These are phyloP conservation scores for Myripristis murdjan DNA, from an alignment of 2,797 vertebrate species.

Conservation along the genomic window DNA sequence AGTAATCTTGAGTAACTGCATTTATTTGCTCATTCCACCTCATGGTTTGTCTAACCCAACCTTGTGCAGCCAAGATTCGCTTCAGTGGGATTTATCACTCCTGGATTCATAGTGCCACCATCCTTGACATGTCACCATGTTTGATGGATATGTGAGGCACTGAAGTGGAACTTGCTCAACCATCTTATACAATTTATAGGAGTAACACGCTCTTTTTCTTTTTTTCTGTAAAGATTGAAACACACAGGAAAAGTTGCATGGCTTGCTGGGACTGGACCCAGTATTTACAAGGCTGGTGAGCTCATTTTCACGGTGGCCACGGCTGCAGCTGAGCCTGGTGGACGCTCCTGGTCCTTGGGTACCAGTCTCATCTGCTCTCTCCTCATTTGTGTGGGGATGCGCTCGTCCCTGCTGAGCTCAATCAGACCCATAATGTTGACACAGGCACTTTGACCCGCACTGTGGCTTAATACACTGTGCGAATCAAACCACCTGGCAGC, in stretches of 20 bases:
- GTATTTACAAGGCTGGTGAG: not conserved
- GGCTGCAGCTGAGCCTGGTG: slow-evolving; percentile 1
- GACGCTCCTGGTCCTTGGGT: slow-evolving; percentile 51
- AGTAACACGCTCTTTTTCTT: slow-evolving; percentile 24
- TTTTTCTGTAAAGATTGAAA: slow-evolving; percentile 19
- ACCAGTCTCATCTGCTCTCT: slow-evolving; percentile 51
- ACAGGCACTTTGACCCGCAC: slow-evolving; percentile 60
- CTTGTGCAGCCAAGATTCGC: slow-evolving; percentile 23
- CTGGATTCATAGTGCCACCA: slow-evolving; percentile 22
- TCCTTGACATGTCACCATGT: slow-evolving; percentile 25
- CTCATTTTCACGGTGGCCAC: not conserved
- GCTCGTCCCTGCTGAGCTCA: slow-evolving; percentile 60
- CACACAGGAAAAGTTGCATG: not conserved
- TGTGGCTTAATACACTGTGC: slow-evolving; percentile 59
- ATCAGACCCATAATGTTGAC: slow-evolving; percentile 62
- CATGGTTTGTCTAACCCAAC: slow-evolving; percentile 31
- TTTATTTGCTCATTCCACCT: slow-evolving; percentile 17
- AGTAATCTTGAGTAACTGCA: slow-evolving; percentile 30
- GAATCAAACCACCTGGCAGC: slow-evolving; percentile 56
- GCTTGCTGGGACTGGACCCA: no score
- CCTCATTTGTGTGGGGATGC: slow-evolving; percentile 44
- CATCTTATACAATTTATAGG: slow-evolving; percentile 24
- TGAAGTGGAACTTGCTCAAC: not conserved
- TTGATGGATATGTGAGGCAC: slow-evolving; percentile 9
- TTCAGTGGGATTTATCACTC: slow-evolving; percentile 57